Percentiles rank a stretch among this genome's conserved stretches.
phyloP scores from a whole-genome alignment of 2,888 invertebrate species.

The Elmis aenea region DNA sequence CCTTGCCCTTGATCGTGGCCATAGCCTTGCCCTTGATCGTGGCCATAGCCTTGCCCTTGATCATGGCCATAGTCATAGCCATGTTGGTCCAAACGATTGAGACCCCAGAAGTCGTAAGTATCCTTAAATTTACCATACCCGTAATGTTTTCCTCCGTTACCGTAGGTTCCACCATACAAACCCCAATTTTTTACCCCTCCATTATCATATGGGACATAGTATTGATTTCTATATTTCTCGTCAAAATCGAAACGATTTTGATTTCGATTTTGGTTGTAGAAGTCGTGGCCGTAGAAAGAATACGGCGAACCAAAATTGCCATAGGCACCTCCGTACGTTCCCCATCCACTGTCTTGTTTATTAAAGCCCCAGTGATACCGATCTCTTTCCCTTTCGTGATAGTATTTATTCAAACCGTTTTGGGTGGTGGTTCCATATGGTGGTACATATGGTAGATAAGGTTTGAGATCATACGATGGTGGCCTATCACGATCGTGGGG shows the following conservation, averaged over 20 bases:
- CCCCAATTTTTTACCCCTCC: constrained; percentile 40
- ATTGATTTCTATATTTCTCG: constrained; percentile 23
- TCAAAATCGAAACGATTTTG: constrained; percentile 17
- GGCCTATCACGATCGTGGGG: constrained; percentile 22
- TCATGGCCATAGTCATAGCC: constrained; percentile 2
- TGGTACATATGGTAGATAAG: constrained; percentile 32
- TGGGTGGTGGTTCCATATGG: too few relatives aligned
- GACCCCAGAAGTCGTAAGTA: constrained; percentile 37
- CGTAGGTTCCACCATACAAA: constrained; percentile 40
- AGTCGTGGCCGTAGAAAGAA: constrained; percentile 16
- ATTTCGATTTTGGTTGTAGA: constrained; percentile 12
- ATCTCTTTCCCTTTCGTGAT: constrained; percentile 29
- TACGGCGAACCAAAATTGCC: constrained; percentile 40
- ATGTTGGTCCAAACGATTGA: constrained; percentile 14
- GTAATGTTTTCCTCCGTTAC: constrained; percentile 28
- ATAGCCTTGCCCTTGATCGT: constrained; percentile 1
- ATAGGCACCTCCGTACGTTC: constrained; percentile 59
- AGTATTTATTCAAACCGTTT: constrained; percentile 24
- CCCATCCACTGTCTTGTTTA: constrained; percentile 50
- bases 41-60: neutral
- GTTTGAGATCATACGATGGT: constrained; percentile 26
- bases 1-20: constrained; percentile 1
- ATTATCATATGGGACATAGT: constrained; percentile 26
- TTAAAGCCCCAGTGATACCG: constrained; percentile 34
- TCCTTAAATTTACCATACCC: constrained; percentile 28